A percentile compares a stretch with the other conserved stretches of the same genome.
These are phyloP conservation scores for Augochlorella aurata DNA, from an alignment of 2,888 invertebrate species.

Conservation along the genomic window DNA sequence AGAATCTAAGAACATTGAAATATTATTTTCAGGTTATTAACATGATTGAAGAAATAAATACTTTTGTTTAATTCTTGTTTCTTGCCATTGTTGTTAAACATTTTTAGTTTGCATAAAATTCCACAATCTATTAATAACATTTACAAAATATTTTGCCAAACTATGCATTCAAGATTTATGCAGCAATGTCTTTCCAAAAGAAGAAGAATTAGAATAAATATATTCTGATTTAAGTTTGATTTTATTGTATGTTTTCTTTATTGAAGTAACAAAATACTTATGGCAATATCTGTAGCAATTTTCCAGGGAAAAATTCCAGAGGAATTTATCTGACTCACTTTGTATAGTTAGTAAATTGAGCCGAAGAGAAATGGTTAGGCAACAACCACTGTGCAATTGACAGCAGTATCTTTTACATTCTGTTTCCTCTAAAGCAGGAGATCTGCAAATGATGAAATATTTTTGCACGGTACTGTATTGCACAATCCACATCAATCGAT, in stretches of 20 bases:
- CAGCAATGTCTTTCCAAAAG: background rate
- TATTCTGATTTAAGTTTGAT: background rate
- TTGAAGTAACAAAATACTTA: background rate
- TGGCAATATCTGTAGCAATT: background rate
- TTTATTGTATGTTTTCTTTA: background rate
- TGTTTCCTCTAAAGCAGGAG: background rate
- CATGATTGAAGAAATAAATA: too few relatives aligned
- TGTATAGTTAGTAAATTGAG: background rate
- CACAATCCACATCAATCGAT: background rate
- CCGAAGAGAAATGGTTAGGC: background rate
- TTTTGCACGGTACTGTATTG: background rate
- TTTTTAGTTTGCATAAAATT: too few relatives aligned
- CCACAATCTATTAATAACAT: background rate
- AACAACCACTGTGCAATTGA: background rate
- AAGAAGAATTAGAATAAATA: background rate
- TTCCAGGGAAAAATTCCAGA: background rate
- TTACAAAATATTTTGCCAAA: background rate
- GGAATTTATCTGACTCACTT: background rate
- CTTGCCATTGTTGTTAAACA: too few relatives aligned
- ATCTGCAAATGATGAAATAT: background rate
- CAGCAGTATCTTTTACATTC: background rate
- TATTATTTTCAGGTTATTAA: too few relatives aligned
- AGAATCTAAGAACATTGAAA: too few relatives aligned
- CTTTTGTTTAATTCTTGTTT: too few relatives aligned
- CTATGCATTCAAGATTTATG: background rate